These are phyloP conservation scores for Microtus montanus DNA, from an alignment of 2,113 vertebrate species.

Conservation along the genomic window DNA sequence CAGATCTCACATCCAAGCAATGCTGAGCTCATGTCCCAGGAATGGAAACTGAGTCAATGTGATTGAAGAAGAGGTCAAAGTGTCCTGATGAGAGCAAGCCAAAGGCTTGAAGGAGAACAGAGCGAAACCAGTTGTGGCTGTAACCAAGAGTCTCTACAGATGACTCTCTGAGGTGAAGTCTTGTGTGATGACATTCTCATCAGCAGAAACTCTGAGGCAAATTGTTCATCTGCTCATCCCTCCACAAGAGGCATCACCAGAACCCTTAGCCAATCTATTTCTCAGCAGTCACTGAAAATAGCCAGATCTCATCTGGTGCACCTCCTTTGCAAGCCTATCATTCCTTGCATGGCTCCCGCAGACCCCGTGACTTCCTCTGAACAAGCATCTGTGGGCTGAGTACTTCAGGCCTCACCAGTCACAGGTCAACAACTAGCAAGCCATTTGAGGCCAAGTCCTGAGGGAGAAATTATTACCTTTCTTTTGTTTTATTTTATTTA, in stretches of 20 bases:
- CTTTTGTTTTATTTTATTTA: background rate
- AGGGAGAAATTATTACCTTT: background rate
- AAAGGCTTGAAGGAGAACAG: background rate
- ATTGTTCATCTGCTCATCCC: constrained; percentile 24
- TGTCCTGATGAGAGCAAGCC: background rate
- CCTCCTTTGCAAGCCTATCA: background rate
- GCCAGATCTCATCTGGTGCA: background rate
- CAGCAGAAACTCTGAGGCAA: background rate
- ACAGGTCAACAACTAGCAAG: background rate
- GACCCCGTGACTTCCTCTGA: background rate
- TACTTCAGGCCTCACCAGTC: background rate
- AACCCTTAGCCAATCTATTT: constrained; percentile 29
- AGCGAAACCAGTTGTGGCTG: background rate
- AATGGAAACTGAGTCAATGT: background rate
- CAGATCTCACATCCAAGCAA: background rate
- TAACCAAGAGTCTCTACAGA: background rate
- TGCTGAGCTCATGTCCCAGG: background rate
- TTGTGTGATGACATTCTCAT: constrained; percentile 1
- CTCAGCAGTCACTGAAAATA: constrained; percentile 45
- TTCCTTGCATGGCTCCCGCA: background rate
- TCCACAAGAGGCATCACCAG: constrained; percentile 1
- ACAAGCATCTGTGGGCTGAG: background rate
- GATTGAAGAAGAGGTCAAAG: background rate
- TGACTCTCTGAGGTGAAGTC: background rate
- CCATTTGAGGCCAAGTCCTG: constrained; percentile 21